These are phyloP conservation scores for Ceratina japonica DNA, from an alignment of 1,140 invertebrate genomes.

Conservation along the genomic window DNA sequence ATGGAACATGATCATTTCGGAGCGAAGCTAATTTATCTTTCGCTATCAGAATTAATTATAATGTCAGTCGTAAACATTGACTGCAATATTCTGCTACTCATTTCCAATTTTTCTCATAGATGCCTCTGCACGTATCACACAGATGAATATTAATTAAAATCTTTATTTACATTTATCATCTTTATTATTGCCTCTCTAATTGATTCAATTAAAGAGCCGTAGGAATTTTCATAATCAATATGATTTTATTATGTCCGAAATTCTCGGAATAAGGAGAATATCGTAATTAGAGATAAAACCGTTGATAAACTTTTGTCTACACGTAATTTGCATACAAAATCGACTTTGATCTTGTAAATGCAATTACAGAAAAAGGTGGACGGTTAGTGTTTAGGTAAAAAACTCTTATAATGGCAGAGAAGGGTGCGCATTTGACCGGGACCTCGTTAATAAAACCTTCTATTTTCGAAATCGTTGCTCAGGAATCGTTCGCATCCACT, in stretches of 20 bases:
- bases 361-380: background rate
- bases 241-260: no score
- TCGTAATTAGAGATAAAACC: background rate
- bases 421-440: constrained; percentile 86
- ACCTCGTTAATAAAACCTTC: constrained; percentile 84
- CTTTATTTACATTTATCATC: no score
- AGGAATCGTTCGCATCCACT: constrained; percentile 85
- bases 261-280: no score
- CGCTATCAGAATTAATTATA: no score
- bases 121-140: background rate
- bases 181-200: no score
- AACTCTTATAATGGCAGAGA: constrained; percentile 82
- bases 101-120: background rate
- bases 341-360: background rate
- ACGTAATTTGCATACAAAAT: background rate
- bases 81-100: no score
- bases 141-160: background rate
- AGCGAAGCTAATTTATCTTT: no score
- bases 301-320: background rate
- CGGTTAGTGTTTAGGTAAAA: no score
- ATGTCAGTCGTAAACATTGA: background rate
- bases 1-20: no score
- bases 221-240: no score
- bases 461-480: constrained; percentile 88
- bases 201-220: no score